Percentiles rank a stretch among this genome's conserved stretches.
Conservation (phyloP, 2,113 vertebrate genomes). For the Hiodon tergisus region DNA sequence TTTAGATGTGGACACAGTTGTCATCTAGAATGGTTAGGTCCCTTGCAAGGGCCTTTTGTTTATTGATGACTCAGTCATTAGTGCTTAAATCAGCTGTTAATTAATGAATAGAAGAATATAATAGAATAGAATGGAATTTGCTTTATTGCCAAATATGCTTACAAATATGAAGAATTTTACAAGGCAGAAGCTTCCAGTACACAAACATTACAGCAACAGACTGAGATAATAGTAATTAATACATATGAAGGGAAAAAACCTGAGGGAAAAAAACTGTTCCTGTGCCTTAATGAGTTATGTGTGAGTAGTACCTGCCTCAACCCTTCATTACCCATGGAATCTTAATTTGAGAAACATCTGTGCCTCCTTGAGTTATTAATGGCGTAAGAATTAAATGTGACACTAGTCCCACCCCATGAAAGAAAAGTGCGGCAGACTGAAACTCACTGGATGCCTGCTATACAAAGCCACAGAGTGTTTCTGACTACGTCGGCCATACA, state of each 20-base stretch:
- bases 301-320: slow-evolving; percentile 38
- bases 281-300: slow-evolving; percentile 33
- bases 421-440: background rate
- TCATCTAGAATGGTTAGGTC: slow-evolving; percentile 14
- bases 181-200: no score
- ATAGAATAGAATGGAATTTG: no score
- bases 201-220: no score
- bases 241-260: no score
- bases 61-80: slow-evolving; percentile 20
- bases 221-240: no score
- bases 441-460: background rate
- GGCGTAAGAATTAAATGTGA: slow-evolving; percentile 3
- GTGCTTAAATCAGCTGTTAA: slow-evolving; percentile 30
- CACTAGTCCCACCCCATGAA: background rate
- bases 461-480: background rate
- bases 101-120: no score
- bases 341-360: slow-evolving; percentile 49
- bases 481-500: background rate
- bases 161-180: no score
- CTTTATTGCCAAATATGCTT: no score
- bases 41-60: slow-evolving; percentile 22
- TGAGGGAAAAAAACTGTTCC: no score
- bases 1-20: background rate
- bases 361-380: slow-evolving; percentile 27
- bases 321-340: slow-evolving; percentile 41